Base-by-base conservation (phyloP, 2,888 invertebrate genomes). In the Pachydiplax longipennis region DNA sequence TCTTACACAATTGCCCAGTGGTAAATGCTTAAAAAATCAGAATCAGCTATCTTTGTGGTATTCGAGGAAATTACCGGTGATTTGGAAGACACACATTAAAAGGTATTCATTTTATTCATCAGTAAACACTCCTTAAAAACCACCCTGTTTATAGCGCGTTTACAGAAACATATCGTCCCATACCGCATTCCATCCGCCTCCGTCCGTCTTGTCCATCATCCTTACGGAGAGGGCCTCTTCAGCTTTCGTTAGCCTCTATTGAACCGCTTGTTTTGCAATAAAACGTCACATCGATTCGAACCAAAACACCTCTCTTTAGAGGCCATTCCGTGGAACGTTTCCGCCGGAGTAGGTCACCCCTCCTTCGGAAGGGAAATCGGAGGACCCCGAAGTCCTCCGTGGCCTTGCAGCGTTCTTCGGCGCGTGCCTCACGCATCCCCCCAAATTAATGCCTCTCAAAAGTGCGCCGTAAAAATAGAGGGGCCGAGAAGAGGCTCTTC, bases 361-460 rank as follows among this genome's bases (percentile, higher is more conserved):
- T 53, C 53, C 53, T 1, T 4, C 48, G 5, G 53, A 53, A 53
- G 53, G 10, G 44, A 44, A 8, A 44, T 44, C 44, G 53, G 53
- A 53, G 53, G 53, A 18, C 40, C 22, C 65, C 87, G 61, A 53
- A 22, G 37, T 61, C 87, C 87, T 37, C 61, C 61, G 37, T 87
- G 87, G 87, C 58, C 87, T 37, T 61, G 37, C 61, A 37, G 35
- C 58, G 35, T 83, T 58, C 35, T 35, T 87, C n/a, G 87, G 87
- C 87, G 87, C 87, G 87, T 87, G 87, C 87, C 87, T 61, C 87
- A 87, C 61, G 87, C 87, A 58, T 31, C 58, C 87, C 53, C 58
- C 87, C 87, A 65, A 87, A 87, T 87, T 87, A 87, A 87, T 87
- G 53, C 58, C 61, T 87, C 87, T 37, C 61, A 37, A 87, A 87